These are phyloP conservation scores for Galemys pyrenaicus DNA, from an alignment of 2,113 vertebrate species.

Conservation along the genomic window DNA sequence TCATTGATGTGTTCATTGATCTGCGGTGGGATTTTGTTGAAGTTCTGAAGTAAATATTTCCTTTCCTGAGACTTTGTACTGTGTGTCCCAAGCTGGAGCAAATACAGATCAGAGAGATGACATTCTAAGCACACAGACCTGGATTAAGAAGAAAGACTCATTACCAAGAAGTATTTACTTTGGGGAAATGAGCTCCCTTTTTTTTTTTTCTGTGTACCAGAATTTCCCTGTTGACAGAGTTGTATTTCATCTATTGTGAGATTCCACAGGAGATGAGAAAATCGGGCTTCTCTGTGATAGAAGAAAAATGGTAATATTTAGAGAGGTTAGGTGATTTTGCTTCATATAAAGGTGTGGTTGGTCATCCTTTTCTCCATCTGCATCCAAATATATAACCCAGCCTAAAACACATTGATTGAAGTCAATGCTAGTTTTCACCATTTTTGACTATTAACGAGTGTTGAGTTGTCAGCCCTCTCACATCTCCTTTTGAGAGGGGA, in stretches of 20 bases:
- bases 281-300: background rate
- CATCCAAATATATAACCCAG: background rate
- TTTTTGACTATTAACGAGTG: background rate
- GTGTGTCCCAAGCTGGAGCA: constrained; percentile 65
- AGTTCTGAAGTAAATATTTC: constrained; percentile 64
- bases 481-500: background rate
- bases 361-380: background rate
- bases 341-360: background rate
- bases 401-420: background rate
- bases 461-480: background rate
- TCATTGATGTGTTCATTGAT: background rate
- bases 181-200: background rate
- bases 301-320: background rate
- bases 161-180: constrained; percentile 25
- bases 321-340: background rate
- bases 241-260: background rate
- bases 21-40: constrained; percentile 43
- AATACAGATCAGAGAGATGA: constrained; percentile 61
- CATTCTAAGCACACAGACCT: constrained; percentile 13
- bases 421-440: background rate
- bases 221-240: background rate
- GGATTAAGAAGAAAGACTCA: constrained; percentile 40
- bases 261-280: background rate
- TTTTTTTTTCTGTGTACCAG: background rate
- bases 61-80: constrained; percentile 71